These are phyloP conservation scores for Prietella phreatophila DNA, from an alignment of 2,113 vertebrate genomes.

Conservation along the genomic window DNA sequence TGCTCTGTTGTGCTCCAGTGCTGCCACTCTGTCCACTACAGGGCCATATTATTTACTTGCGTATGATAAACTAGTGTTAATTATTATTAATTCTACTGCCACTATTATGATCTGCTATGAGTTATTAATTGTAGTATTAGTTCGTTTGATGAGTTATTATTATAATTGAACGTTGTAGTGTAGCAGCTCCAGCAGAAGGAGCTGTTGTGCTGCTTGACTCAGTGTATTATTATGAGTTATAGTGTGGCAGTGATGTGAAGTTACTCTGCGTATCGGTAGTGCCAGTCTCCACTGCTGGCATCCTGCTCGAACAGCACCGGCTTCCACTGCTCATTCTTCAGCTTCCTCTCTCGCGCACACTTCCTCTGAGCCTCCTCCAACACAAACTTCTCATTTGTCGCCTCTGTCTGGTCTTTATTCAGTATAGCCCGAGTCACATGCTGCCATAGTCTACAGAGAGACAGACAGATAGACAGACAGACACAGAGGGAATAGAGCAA, in stretches of 20 bases:
- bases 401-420: constrained; percentile 96
- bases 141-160: not conserved
- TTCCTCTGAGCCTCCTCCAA: constrained; percentile 94
- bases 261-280: constrained; percentile 96
- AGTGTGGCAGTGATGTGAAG: constrained; percentile 53
- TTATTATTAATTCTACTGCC: not conserved
- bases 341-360: constrained; percentile 88
- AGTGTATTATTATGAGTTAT: not conserved
- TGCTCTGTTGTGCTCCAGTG: not conserved
- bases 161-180: not conserved
- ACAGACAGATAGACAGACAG: not conserved
- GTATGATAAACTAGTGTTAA: not conserved
- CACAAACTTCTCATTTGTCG: constrained; percentile 93
- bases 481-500: not conserved
- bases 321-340: constrained; percentile 86
- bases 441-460: constrained; percentile 87
- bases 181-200: not conserved
- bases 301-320: constrained; percentile 92
- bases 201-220: not conserved
- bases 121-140: not conserved
- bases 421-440: constrained; percentile 94
- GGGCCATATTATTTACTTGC: not conserved
- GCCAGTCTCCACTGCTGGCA: constrained; percentile 89
- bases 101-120: not conserved
- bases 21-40: not conserved